Percentiles rank a stretch among this genome's conserved stretches.
These are phyloP conservation scores for Galeopterus variegatus DNA, from an alignment of 2,113 vertebrate genomes.

Conservation along the genomic window DNA sequence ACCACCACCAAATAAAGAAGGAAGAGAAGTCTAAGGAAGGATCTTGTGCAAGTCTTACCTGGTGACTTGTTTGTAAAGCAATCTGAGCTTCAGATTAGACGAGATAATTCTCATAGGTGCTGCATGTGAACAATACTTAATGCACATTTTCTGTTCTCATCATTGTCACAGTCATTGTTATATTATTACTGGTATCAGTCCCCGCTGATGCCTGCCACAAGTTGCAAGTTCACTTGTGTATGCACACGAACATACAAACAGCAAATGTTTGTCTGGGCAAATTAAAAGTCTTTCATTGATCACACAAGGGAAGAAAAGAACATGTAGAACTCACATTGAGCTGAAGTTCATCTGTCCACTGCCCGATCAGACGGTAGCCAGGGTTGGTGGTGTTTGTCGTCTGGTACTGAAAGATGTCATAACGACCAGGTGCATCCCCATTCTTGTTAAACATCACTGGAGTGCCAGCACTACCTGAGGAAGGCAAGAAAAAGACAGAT, in stretches of 20 bases:
- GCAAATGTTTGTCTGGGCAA: not conserved
- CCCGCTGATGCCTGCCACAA: not conserved
- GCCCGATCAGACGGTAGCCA: conserved; percentile 94
- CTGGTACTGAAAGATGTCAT: conserved; percentile 98
- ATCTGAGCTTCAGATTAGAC: not conserved
- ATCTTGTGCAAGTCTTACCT: not conserved
- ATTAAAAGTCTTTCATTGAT: not conserved
- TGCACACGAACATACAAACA: not conserved
- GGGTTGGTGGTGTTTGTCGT: conserved; percentile 91
- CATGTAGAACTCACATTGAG: conserved; percentile 92
- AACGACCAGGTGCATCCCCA: conserved; percentile 96
- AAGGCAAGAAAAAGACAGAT: conserved; percentile 62
- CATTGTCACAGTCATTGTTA: not conserved
- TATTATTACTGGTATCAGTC: not conserved
- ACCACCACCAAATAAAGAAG: not conserved
- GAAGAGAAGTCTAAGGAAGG: not conserved
- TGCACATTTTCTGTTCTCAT: too few relatives aligned
- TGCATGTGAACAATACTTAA: not conserved
- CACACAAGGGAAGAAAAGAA: accelerated
- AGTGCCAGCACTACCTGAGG: conserved; percentile 95
- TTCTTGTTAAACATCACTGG: conserved; percentile 98
- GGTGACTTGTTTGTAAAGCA: not conserved
- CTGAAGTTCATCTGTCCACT: conserved; percentile 97
- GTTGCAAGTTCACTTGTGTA: not conserved
- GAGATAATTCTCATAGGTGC: not conserved